phyloP scores from a whole-genome alignment of 2,888 invertebrate genomes.

The Melangyna quadrimaculata region DNA sequence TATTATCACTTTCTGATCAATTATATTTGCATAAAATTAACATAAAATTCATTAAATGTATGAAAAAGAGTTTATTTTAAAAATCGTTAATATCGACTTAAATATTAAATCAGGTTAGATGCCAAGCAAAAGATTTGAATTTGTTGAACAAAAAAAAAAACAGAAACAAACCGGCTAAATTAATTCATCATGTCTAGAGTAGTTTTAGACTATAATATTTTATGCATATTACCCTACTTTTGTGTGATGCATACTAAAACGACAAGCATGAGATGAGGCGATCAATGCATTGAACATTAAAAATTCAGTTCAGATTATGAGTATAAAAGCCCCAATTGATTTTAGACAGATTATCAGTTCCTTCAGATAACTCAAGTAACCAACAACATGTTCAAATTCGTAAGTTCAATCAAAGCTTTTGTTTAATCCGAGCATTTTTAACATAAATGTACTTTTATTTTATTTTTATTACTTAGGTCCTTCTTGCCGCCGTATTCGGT shows the following conservation, averaged over 20 bases:
- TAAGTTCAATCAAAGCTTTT: not conserved
- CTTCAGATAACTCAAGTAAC: constrained; percentile 36
- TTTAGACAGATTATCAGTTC: constrained; percentile 55
- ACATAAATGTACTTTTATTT: not conserved
- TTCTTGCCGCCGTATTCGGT: constrained; percentile 75
- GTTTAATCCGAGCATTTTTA: not conserved
- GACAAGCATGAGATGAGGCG: constrained; percentile 38
- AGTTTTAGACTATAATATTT: not conserved
- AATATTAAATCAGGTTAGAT: not conserved
- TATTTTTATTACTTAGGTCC: constrained; percentile 66
- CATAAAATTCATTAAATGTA: not conserved
- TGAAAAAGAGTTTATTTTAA: not conserved
- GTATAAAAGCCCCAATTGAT: constrained; percentile 37
- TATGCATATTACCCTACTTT: not conserved
- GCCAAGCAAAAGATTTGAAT: not conserved
- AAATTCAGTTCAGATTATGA: not conserved
- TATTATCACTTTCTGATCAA: not conserved
- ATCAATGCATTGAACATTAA: constrained; percentile 50
- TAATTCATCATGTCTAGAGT: constrained; percentile 9
- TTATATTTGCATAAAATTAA: not conserved
- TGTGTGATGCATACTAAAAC: constrained; percentile 39
- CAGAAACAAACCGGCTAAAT: constrained; percentile 1
- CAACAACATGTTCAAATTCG: constrained; percentile 61
- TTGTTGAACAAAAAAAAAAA: not conserved
- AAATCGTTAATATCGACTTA: not conserved